Evolutionary conservation across 1,140 invertebrate species (phyloP).

Genomic region (Limonius californicus): DNA sequence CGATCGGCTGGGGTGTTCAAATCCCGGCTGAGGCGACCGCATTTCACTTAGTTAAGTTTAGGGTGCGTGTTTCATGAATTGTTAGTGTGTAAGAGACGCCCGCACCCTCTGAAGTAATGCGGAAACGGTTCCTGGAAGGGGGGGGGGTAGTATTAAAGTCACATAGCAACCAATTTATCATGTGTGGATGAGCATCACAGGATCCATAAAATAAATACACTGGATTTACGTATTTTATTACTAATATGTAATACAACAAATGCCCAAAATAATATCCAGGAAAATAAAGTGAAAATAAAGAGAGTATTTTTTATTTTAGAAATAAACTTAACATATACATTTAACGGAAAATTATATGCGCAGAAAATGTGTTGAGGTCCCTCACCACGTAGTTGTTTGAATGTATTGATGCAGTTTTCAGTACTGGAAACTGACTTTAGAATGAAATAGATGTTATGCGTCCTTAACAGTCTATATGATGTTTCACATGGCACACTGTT

Average conservation of each 20-base stretch:
- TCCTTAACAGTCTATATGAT: not conserved
- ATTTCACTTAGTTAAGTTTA: no score
- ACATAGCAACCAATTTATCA: no score
- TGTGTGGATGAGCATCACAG: no score
- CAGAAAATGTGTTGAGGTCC: not conserved
- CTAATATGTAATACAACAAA: not conserved
- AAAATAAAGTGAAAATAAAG: not conserved
- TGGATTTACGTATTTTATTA: not conserved
- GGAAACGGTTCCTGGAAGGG: no score
- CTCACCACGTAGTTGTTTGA: not conserved
- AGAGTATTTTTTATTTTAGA: not conserved
- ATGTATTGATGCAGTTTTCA: not conserved
- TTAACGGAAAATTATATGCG: not conserved
- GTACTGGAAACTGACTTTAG: not conserved
- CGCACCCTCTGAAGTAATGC: no score
- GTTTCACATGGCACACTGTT: not conserved
- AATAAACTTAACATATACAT: slow-evolving; percentile 2
- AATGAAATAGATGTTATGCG: not conserved
- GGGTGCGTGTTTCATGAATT: no score
- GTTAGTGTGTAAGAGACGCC: no score
- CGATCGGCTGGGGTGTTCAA: no score
- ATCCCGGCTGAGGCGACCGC: no score
- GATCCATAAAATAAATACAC: not conserved
- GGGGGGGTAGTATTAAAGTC: no score
- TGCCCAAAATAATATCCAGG: not conserved